phyloP scores from a whole-genome alignment of 2,797 vertebrate genomes.

The Luscinia megarhynchos region DNA sequence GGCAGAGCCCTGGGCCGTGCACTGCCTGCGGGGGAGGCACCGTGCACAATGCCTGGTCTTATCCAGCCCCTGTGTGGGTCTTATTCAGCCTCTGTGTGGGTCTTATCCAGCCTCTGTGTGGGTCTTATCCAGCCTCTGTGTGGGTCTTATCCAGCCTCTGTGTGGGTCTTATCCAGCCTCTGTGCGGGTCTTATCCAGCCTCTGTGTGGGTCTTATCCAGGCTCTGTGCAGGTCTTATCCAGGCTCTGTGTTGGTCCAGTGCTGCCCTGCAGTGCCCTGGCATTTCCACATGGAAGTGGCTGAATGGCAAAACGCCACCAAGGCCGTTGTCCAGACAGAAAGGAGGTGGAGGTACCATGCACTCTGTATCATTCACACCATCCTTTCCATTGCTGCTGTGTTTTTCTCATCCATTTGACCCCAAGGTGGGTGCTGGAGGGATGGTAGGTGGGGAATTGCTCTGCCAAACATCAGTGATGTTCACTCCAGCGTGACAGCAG shows the following conservation, averaged over 20 bases:
- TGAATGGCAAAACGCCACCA: background rate
- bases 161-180: background rate
- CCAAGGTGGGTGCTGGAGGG: background rate
- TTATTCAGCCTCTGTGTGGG: background rate
- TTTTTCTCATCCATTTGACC: background rate
- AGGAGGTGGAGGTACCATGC: background rate
- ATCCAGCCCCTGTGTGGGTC: background rate
- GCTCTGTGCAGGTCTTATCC: background rate
- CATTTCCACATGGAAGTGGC: accelerated
- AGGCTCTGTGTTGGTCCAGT: background rate
- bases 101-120: background rate
- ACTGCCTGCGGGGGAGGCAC: background rate
- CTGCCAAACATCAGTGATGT: background rate
- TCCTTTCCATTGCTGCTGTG: background rate
- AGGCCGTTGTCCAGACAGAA: background rate
- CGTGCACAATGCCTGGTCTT: background rate
- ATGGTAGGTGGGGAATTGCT: accelerated
- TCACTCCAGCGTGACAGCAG: accelerated
- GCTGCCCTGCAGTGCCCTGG: accelerated
- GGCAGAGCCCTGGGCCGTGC: background rate
- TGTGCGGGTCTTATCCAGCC: background rate
- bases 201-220: background rate
- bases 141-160: background rate
- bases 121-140: background rate
- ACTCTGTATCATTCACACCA: background rate